A percentile compares a stretch with the other conserved stretches of the same genome.
Conservation (phyloP, 2,797 vertebrate species). For the Alca torda region DNA sequence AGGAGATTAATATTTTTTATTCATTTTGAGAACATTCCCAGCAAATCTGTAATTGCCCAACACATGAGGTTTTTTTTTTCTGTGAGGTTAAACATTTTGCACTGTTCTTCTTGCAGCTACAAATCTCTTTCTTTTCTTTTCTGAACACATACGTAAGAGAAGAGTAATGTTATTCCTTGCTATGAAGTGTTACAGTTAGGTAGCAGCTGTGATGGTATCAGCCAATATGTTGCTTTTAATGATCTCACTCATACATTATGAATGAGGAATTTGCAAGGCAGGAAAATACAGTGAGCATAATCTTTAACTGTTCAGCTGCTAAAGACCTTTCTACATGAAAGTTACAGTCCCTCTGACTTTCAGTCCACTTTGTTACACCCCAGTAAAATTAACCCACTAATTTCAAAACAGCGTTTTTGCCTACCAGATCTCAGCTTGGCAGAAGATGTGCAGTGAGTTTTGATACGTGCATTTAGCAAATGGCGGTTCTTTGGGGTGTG, state of each 20-base stretch:
- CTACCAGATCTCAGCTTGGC: not conserved
- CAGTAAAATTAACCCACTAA: not conserved
- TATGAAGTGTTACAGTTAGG: slow-evolving; percentile 54
- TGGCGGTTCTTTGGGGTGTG: not conserved
- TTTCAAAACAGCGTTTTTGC: not conserved
- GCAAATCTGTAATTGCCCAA: slow-evolving; percentile 18
- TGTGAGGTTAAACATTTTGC: slow-evolving; percentile 28
- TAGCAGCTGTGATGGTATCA: slow-evolving; percentile 64
- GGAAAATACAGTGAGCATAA: slow-evolving; percentile 2
- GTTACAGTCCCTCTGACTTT: not conserved
- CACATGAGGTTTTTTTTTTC: not conserved
- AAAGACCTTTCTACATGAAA: not conserved
- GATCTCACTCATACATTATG: slow-evolving; percentile 71
- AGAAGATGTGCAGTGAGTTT: rapidly evolving
- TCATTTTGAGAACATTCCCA: not conserved
- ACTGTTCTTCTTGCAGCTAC: slow-evolving; percentile 4
- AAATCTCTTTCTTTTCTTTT: not conserved
- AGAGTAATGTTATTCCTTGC: slow-evolving; percentile 42
- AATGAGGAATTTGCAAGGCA: slow-evolving; percentile 59
- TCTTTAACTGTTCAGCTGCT: slow-evolving; percentile 59
- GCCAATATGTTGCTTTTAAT: slow-evolving; percentile 68
- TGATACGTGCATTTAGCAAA: not conserved
- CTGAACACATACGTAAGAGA: slow-evolving; percentile 23
- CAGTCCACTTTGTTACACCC: not conserved
- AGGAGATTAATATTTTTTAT: slow-evolving; percentile 14